A percentile compares a stretch with the other conserved stretches of the same genome.
Conservation (phyloP, 2,888 invertebrate genomes). For the Dorcus parallelipipedus region DNA sequence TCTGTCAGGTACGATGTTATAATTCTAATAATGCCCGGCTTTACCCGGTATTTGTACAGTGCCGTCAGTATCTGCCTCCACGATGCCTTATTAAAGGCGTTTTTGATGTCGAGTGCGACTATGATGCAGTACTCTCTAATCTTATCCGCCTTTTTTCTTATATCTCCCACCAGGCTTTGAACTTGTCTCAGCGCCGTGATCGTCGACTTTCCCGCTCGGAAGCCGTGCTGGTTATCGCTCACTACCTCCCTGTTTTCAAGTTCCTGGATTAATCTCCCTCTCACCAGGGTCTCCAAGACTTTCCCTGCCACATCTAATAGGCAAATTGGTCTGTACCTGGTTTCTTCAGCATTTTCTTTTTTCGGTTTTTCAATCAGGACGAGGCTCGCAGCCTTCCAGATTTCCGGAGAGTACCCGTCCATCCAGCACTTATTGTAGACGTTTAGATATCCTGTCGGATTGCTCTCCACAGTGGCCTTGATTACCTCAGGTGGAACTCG, state of each 20-base stretch:
- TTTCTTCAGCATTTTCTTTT: neutral
- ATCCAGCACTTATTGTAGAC: constrained; percentile 7
- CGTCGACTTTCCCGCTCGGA: constrained; percentile 12
- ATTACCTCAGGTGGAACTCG: too few relatives aligned
- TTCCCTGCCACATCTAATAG: constrained; percentile 13
- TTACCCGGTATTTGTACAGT: too few relatives aligned
- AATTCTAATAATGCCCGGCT: too few relatives aligned
- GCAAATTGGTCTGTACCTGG: constrained; percentile 13
- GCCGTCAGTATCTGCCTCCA: too few relatives aligned
- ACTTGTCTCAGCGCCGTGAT: constrained; percentile 8
- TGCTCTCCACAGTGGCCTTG: too few relatives aligned
- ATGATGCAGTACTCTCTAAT: neutral
- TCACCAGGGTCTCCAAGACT: constrained; percentile 9
- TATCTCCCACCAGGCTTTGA: neutral
- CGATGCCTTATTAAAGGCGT: too few relatives aligned
- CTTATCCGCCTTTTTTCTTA: constrained; percentile 1
- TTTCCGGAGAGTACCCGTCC: constrained; percentile 6
- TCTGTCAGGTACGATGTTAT: neutral
- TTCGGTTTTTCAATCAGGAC: constrained; percentile 8
- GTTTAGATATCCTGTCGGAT: neutral
- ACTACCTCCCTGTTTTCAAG: constrained; percentile 2
- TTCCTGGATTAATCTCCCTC: constrained; percentile 3
- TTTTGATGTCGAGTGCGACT: too few relatives aligned
- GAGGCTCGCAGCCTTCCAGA: constrained; percentile 11
- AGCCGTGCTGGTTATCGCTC: constrained; percentile 10